Percentiles rank a stretch among this genome's conserved stretches.
phyloP scores from a whole-genome alignment of 1,140 invertebrate species.

The Parasteatoda tepidariorum region DNA sequence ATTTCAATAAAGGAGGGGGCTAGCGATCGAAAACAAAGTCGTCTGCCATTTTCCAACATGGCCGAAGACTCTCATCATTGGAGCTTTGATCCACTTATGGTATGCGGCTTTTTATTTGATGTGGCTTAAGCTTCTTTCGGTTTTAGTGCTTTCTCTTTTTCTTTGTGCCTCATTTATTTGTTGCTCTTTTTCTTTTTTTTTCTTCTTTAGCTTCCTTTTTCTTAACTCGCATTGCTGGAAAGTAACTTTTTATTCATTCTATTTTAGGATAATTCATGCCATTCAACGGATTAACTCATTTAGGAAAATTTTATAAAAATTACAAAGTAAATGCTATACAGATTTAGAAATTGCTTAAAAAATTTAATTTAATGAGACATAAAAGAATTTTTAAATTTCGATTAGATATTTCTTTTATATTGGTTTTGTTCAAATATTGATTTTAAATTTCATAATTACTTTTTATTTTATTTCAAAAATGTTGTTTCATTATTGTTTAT shows the following conservation, averaged over 20 bases:
- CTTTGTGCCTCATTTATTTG: neutral
- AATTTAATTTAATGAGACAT: no score
- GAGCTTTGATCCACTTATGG: slow-evolving; percentile 17
- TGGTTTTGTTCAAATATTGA: no score
- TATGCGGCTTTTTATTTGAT: slow-evolving; percentile 16
- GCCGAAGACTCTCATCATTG: slow-evolving; percentile 1
- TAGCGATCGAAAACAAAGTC: neutral
- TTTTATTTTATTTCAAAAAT: no score
- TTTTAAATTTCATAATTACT: no score
- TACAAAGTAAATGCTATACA: no score
- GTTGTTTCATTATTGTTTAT: no score
- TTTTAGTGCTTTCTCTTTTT: neutral
- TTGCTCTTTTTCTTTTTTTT: neutral
- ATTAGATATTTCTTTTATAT: no score
- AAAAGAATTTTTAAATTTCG: no score
- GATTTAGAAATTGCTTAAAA: no score
- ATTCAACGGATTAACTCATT: no score
- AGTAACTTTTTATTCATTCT: neutral
- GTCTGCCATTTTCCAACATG: slow-evolving; percentile 42
- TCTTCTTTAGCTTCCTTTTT: neutral
- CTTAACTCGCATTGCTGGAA: neutral
- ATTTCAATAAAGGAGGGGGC: neutral
- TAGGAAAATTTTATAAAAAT: no score
- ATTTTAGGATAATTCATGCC: no score
- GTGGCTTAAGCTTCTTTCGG: neutral